phyloP scores from a whole-genome alignment of 2,113 vertebrate species.

The Laticauda colubrina region DNA sequence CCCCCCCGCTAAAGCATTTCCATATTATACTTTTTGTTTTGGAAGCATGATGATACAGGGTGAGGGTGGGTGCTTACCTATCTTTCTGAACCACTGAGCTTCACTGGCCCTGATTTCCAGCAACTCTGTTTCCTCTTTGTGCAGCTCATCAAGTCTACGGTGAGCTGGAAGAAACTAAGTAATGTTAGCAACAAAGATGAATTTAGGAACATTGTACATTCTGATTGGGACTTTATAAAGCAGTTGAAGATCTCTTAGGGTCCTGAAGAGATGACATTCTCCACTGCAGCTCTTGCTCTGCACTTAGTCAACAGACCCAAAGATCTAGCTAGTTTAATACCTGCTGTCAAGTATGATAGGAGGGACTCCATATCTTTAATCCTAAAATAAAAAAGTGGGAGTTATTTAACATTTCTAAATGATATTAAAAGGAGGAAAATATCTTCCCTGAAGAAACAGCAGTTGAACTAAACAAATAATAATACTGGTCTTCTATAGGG shows the following conservation, averaged over 20 bases:
- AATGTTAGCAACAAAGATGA: background rate
- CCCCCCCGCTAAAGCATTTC: background rate
- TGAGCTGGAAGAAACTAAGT: slow-evolving; percentile 44
- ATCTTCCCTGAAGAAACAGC: background rate
- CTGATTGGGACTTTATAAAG: background rate
- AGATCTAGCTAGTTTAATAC: slow-evolving; percentile 63
- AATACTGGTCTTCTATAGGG: background rate
- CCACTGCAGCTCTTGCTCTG: background rate
- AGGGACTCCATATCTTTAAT: slow-evolving; percentile 69
- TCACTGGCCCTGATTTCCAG: slow-evolving; percentile 68
- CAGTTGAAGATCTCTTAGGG: background rate
- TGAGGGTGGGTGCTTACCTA: slow-evolving; percentile 69
- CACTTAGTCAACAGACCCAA: no score
- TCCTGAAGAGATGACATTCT: background rate
- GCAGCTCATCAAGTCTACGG: slow-evolving; percentile 61
- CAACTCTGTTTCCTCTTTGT: slow-evolving; percentile 43
- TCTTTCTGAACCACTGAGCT: slow-evolving; percentile 91
- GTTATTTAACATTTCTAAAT: background rate
- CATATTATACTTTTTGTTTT: no score
- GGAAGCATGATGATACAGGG: background rate
- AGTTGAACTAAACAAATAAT: background rate
- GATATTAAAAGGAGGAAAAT: background rate
- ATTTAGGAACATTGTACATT: background rate
- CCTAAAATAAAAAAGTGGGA: slow-evolving; percentile 59
- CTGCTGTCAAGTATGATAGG: slow-evolving; percentile 76